These are phyloP conservation scores for Crotalus helleri DNA, from an alignment of 2,113 vertebrate species.

Conservation along the genomic window DNA sequence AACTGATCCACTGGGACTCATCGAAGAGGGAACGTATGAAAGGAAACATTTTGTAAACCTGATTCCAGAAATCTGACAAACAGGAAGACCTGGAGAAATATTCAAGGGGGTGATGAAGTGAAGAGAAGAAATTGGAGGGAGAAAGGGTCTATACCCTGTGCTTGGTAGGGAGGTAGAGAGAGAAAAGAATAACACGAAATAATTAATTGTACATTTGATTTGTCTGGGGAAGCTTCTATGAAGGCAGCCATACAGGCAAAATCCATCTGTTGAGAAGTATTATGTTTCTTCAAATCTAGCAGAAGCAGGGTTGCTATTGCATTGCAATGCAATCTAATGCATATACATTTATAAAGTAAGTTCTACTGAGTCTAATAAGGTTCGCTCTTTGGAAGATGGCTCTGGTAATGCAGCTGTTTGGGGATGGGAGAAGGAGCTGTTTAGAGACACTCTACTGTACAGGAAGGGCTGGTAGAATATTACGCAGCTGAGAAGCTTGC, in stretches of 20 bases:
- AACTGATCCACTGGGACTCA: constrained; percentile 24
- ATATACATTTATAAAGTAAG: background rate
- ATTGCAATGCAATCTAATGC: background rate
- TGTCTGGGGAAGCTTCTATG: background rate
- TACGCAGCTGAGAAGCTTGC: background rate
- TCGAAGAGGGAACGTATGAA: constrained; percentile 33
- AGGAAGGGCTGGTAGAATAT: background rate
- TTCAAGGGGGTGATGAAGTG: constrained; percentile 27
- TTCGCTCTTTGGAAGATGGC: background rate
- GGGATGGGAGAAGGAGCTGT: background rate
- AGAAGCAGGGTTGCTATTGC: background rate
- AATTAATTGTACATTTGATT: constrained; percentile 48
- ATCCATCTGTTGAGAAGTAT: background rate
- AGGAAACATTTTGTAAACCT: constrained; percentile 43
- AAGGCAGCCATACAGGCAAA: constrained; percentile 2
- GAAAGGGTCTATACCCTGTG: background rate
- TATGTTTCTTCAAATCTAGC: background rate
- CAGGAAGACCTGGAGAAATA: constrained; percentile 46
- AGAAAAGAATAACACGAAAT: constrained; percentile 38
- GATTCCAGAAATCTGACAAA: constrained; percentile 47
- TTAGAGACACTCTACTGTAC: background rate
- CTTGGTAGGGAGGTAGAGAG: constrained; percentile 14
- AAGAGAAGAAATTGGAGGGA: constrained; percentile 20
- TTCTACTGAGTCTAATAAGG: background rate
- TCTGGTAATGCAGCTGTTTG: background rate